These are phyloP conservation scores for Phoenoteleia sp. DNA, from an alignment of 2,888 invertebrate genomes.

Conservation along the genomic window DNA sequence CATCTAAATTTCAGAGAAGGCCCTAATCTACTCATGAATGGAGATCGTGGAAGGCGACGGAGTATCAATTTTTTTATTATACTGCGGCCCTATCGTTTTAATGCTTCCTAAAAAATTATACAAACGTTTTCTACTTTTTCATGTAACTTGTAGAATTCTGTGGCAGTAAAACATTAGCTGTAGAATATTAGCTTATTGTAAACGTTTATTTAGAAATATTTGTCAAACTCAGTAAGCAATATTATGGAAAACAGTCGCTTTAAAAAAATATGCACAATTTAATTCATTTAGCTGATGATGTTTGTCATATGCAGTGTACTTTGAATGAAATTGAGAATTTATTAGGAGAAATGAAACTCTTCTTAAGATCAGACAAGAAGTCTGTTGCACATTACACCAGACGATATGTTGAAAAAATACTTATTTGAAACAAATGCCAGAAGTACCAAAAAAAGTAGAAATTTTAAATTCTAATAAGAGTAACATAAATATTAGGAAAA, in stretches of 20 bases:
- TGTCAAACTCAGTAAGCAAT: neutral
- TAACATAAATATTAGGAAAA: no score
- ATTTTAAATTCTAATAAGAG: no score
- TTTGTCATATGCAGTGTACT: constrained; percentile 10
- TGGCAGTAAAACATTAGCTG: constrained; percentile 1
- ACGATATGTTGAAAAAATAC: neutral
- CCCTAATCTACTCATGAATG: constrained; percentile 10
- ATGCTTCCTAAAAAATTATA: constrained; percentile 19
- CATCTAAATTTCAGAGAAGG: constrained; percentile 35
- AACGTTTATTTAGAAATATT: constrained; percentile 28
- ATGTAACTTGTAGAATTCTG: constrained; percentile 31
- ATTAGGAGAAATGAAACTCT: constrained; percentile 31
- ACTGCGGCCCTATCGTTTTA: constrained; percentile 39
- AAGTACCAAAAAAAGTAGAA: no score
- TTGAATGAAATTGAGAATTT: constrained; percentile 21
- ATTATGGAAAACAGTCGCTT: constrained; percentile 27
- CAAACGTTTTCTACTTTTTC: constrained; percentile 37
- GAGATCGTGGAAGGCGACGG: constrained; percentile 19
- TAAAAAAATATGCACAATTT: constrained; percentile 34
- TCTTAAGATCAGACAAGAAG: constrained; percentile 16
- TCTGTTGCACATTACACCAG: constrained; percentile 6
- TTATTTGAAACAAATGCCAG: no score
- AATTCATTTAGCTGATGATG: constrained; percentile 40
- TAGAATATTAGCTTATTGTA: constrained; percentile 11
- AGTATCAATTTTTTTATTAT: constrained; percentile 37